Evolutionary conservation across 2,888 invertebrate species (phyloP), one percentile per base, ranked within the genome.

Genomic region (Rhopalosiphum nymphaeae): DNA sequence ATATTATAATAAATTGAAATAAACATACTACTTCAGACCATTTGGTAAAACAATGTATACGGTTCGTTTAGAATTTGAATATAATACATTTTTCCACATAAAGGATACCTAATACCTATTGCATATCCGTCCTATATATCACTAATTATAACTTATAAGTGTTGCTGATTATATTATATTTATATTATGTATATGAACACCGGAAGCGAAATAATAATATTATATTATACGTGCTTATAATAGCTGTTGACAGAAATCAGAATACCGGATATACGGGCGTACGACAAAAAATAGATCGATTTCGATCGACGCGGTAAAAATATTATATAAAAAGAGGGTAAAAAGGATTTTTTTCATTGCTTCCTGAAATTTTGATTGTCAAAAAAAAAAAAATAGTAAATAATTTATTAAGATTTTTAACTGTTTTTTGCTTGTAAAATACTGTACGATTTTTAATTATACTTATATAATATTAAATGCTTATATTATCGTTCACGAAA

Each of bases 201-300:
- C 89, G 89, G 89, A 89, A 86, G 46, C 1, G 46, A 86, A 86
- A 86, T 86, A 86, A 29, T 44, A 85, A 85, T 78, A 78, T 7
- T 85, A 85, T 44, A 85, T 85, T 26, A 85, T 86, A 86, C 26
- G 46, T 29, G 44, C 11, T 13, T 16, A 7, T 78, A 78, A 78
- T 78, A 78, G 36, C 9, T 36, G 46, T 46, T 26, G 46, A 29
- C 46, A 26, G 46, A 46, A 86, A 86, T 46, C n/a, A 21, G 9
- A 78, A 29, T 13, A 86, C 86, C 44, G 86, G 86, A 86, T 49
- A 86, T 86, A 86, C 13, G 78, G 78, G 21, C 78, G 9, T 86
- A 46, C 44, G 85, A 44, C 25, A 29, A 86, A 46, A 29, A 21
- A 29, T 86, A 46, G 46, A 86, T 86, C 44, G 86, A 86, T 49